Conservation (phyloP, 2,797 vertebrate species). For the Crocodylus rhombifer region DNA sequence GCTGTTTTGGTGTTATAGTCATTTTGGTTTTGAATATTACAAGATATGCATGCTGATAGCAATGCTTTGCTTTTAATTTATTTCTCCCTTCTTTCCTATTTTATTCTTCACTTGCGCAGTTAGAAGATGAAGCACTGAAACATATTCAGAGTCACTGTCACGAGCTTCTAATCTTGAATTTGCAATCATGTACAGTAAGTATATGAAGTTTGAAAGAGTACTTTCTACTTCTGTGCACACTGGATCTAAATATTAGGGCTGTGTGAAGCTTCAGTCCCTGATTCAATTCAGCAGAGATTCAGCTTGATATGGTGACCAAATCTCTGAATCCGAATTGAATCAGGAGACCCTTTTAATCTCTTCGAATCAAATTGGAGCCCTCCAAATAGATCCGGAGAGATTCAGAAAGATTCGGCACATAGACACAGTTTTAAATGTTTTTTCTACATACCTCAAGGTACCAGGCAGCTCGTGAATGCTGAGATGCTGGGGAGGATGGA, state of each 20-base stretch:
- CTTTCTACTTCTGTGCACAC: background rate
- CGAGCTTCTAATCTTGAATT: conserved; percentile 92
- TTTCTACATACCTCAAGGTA: too few species aligned
- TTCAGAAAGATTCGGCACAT: too few species aligned
- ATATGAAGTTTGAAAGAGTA: background rate
- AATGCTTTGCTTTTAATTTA: conserved; percentile 57
- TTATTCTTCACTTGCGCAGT: conserved; percentile 72
- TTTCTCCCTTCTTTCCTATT: conserved; percentile 38
- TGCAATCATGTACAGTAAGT: conserved; percentile 94
- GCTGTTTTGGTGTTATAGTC: background rate
- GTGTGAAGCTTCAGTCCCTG: too few species aligned
- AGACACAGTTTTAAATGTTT: too few species aligned
- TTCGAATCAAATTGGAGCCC: too few species aligned
- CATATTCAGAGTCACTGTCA: conserved; percentile 93
- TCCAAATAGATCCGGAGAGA: too few species aligned
- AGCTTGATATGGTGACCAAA: too few species aligned
- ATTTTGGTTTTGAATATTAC: conserved; percentile 31
- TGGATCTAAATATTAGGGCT: background rate
- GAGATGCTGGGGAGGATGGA: too few species aligned
- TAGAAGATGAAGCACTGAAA: conserved; percentile 92
- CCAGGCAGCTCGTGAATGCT: too few species aligned
- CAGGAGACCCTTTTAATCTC: too few species aligned
- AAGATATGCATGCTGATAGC: background rate
- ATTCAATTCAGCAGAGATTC: too few species aligned
- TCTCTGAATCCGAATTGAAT: too few species aligned